Percentiles rank a stretch among this genome's conserved stretches.
Conservation (phyloP, 2,797 vertebrate species). For the Gallinago nigripennis region DNA sequence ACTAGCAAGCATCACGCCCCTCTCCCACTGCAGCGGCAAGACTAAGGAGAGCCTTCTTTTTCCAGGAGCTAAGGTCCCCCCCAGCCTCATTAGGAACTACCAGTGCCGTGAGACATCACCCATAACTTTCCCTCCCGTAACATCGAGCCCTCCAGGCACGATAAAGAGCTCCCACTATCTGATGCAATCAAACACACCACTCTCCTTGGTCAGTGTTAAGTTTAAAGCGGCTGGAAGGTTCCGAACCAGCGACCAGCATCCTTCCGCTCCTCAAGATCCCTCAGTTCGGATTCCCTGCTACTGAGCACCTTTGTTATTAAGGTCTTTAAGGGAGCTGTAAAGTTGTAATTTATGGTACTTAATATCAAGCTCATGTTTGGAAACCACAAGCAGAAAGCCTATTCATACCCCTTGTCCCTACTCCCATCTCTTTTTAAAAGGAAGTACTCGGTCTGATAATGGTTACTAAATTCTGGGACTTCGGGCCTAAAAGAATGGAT, state of each 20-base stretch:
- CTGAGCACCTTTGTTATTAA: background rate
- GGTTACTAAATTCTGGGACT: background rate
- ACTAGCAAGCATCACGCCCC: background rate
- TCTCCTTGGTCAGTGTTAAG: too few relatives aligned
- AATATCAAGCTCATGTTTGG: background rate
- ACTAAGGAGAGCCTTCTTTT: background rate
- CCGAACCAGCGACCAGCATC: background rate
- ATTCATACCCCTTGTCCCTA: background rate
- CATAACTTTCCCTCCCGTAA: background rate
- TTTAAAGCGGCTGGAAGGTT: background rate
- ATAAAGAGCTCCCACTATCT: background rate
- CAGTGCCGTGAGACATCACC: background rate
- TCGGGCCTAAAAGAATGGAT: background rate
- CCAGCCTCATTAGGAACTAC: background rate
- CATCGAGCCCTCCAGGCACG: rapidly evolving
- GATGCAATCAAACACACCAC: background rate
- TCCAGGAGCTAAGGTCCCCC: background rate
- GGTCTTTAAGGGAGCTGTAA: background rate
- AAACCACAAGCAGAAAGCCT: background rate
- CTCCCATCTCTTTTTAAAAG: background rate
- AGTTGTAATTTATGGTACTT: background rate
- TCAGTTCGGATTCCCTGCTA: background rate
- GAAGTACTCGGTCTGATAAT: background rate
- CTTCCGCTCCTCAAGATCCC: background rate
- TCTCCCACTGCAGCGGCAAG: background rate